Conservation (phyloP, 1,140 invertebrate genomes). For the Drosophila micromelanica region DNA sequence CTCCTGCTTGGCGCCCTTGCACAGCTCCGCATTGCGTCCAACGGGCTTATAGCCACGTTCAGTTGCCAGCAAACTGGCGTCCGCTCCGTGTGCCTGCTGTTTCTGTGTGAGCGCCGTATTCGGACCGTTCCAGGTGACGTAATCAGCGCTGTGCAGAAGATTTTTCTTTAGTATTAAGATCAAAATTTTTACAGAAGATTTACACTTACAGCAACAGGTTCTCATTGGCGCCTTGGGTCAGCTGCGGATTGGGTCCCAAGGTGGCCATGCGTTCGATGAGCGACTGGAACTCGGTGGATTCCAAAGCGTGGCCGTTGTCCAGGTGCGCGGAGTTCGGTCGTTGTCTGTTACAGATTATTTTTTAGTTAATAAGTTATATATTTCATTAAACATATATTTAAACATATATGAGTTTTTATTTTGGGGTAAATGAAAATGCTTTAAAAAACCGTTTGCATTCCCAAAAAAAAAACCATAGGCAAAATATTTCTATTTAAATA, state of each 20-base stretch:
- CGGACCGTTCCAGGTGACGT: constrained; percentile 89
- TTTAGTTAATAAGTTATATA: not conserved
- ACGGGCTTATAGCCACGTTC: constrained; percentile 85
- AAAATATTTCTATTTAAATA: not conserved
- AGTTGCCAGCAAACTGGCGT: constrained; percentile 85
- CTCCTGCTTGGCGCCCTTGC: constrained; percentile 87
- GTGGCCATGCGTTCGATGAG: constrained; percentile 85
- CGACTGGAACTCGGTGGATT: constrained; percentile 83
- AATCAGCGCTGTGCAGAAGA: constrained; percentile 86
- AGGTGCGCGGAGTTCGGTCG: constrained; percentile 47
- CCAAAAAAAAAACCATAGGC: constrained; percentile 2
- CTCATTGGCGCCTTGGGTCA: constrained; percentile 88
- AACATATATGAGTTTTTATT: not conserved
- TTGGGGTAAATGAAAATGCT: not conserved
- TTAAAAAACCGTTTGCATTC: not conserved
- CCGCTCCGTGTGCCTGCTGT: constrained; percentile 86
- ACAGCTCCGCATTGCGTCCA: constrained; percentile 87
- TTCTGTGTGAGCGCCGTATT: constrained; percentile 85
- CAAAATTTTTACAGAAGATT: too few species aligned
- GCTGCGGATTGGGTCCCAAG: constrained; percentile 86
- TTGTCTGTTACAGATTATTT: constrained; percentile 40
- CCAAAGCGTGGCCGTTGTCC: constrained; percentile 82
- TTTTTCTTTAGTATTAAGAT: too few species aligned
- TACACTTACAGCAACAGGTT: constrained; percentile 89
- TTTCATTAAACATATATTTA: not conserved